Percentiles rank a stretch among this genome's conserved stretches.
Evolutionary conservation across 2,888 invertebrate species (phyloP).

Genomic region (Spialia ferax): DNA sequence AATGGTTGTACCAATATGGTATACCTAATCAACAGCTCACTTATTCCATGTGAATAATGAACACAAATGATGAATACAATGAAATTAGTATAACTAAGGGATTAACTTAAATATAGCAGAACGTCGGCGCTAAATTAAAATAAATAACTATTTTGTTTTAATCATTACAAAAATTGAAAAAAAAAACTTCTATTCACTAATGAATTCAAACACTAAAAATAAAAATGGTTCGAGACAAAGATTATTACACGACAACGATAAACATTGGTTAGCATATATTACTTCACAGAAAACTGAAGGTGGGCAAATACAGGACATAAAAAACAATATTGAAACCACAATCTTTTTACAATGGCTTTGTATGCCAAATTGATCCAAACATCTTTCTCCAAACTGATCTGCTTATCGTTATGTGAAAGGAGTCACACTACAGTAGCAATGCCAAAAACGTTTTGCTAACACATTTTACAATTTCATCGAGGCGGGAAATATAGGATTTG

Average conservation of each 20-base stretch:
- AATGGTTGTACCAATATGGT: slow-evolving; percentile 50
- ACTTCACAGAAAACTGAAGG: background rate
- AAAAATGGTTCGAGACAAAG: background rate
- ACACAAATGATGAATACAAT: slow-evolving; percentile 43
- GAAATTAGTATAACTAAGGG: slow-evolving; percentile 15
- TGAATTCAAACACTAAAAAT: background rate
- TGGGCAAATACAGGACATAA: background rate
- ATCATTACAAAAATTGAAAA: slow-evolving; percentile 13
- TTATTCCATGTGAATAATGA: slow-evolving; percentile 50
- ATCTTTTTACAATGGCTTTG: background rate
- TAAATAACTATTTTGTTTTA: slow-evolving; percentile 21
- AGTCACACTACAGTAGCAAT: background rate
- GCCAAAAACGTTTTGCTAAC: slow-evolving; percentile 9
- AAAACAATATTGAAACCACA: background rate
- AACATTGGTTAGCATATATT: background rate
- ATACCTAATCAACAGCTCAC: slow-evolving; percentile 44
- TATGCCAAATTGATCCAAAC: background rate
- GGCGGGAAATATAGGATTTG: slow-evolving; percentile 21
- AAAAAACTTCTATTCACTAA: background rate
- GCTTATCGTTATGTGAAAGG: background rate
- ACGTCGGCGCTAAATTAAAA: slow-evolving; percentile 14
- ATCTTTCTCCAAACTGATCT: background rate
- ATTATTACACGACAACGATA: background rate
- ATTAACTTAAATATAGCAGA: slow-evolving; percentile 22
- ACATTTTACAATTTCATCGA: slow-evolving; percentile 19